Percentiles rank a stretch among this genome's conserved stretches.
Evolutionary conservation across 2,797 vertebrate genomes (phyloP).

Genomic region (Parauchenoglanis punctatus): DNA sequence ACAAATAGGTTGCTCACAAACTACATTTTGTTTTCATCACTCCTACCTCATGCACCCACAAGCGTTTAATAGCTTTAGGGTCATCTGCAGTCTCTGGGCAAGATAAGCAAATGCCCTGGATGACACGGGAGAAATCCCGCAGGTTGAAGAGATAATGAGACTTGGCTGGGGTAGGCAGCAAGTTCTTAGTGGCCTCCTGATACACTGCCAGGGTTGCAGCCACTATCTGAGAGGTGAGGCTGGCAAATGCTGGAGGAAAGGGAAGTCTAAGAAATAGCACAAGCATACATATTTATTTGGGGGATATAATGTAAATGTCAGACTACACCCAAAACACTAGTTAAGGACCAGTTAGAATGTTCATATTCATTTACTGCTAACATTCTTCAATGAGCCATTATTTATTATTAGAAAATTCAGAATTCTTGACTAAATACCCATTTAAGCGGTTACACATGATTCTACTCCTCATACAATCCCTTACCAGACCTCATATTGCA

Average conservation of each 20-base stretch:
- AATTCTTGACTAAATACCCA: background rate
- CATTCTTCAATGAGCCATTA: background rate
- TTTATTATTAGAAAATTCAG: background rate
- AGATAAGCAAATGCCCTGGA: conserved; percentile 90
- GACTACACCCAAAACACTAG: background rate
- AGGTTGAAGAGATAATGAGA: conserved; percentile 94
- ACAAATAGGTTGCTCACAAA: background rate
- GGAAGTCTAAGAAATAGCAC: conserved; percentile 71
- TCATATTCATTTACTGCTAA: background rate
- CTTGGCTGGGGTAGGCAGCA: conserved; percentile 88
- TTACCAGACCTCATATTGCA: background rate
- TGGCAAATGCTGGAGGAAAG: conserved; percentile 80
- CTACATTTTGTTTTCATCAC: background rate
- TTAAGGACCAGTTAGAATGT: background rate
- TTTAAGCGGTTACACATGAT: background rate
- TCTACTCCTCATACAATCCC: background rate
- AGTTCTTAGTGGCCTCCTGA: conserved; percentile 86
- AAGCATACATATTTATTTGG: conserved; percentile 5
- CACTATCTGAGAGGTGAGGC: conserved; percentile 80
- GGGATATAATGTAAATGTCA: conserved; percentile 6
- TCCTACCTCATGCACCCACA: conserved; percentile 91
- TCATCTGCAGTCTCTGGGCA: conserved; percentile 82
- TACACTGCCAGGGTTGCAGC: conserved; percentile 82
- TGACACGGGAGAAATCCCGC: conserved; percentile 87
- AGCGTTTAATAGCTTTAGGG: conserved; percentile 79